Evolutionary conservation across 2,797 vertebrate species (phyloP).

Genomic region (Danio albolineatus): DNA sequence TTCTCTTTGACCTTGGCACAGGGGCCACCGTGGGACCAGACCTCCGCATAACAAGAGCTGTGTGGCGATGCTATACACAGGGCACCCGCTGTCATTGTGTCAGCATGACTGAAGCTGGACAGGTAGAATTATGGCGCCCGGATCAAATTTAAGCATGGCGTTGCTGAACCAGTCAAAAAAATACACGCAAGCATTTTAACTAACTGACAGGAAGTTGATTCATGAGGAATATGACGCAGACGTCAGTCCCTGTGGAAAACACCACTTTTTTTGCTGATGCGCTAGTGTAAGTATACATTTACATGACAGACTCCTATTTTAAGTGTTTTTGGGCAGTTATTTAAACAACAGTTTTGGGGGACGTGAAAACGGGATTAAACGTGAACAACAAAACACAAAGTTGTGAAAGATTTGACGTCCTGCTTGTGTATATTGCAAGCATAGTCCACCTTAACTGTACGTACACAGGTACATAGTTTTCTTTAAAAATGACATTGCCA

Average conservation of each 20-base stretch:
- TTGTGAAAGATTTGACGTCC: no score
- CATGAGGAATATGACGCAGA: constrained; percentile 14
- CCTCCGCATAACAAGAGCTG: constrained; percentile 11
- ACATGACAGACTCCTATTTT: no score
- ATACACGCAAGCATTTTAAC: constrained; percentile 32
- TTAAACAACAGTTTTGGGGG: no score
- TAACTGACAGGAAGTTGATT: constrained; percentile 33
- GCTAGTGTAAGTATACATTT: background rate
- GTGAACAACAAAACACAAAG: no score
- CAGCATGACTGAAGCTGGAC: constrained; percentile 34
- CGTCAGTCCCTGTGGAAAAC: constrained; percentile 1
- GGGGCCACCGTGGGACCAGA: background rate
- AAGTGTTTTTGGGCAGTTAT: no score
- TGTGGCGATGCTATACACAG: background rate
- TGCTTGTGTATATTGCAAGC: no score
- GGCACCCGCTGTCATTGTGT: constrained; percentile 40
- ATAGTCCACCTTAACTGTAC: no score
- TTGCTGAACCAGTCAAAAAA: constrained; percentile 49
- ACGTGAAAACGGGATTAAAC: no score
- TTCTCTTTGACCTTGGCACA: constrained; percentile 55
- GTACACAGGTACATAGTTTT: no score
- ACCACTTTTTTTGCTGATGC: background rate
- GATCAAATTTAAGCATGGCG: constrained; percentile 43
- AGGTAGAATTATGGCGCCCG: constrained; percentile 21
- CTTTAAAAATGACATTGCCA: no score